Percentiles rank a stretch among this genome's conserved stretches.
Conservation (phyloP, 2,888 invertebrate genomes). For the Lagria hirta region DNA sequence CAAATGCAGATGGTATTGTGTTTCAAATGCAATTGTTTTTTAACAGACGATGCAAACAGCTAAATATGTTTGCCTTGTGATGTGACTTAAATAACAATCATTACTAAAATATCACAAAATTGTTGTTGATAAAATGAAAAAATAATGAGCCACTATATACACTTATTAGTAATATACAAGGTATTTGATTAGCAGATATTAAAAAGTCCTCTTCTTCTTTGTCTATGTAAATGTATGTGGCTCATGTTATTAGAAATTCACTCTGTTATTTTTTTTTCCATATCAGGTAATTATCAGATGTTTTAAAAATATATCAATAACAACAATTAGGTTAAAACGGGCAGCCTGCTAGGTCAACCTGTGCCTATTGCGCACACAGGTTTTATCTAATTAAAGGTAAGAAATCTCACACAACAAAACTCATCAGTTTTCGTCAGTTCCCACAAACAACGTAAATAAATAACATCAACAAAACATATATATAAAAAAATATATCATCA, state of each 20-base stretch:
- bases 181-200: conserved; percentile 36
- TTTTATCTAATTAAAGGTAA: conserved; percentile 32
- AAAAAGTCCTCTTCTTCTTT: conserved; percentile 44
- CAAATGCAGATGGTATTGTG: conserved; percentile 23
- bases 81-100: conserved; percentile 60
- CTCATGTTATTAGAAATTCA: conserved; percentile 48
- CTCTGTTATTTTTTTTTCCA: conserved; percentile 50
- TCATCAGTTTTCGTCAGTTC: conserved; percentile 40
- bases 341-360: conserved; percentile 46
- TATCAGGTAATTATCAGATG: conserved; percentile 52
- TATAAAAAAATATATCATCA: conserved; percentile 43
- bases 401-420: conserved; percentile 42
- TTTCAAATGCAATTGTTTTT: conserved; percentile 35
- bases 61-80: conserved; percentile 53
- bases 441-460: conserved; percentile 41
- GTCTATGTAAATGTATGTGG: too few species aligned
- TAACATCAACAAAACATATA: conserved; percentile 48
- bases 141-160: conserved; percentile 56
- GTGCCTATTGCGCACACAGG: conserved; percentile 35
- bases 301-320: conserved; percentile 54
- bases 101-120: conserved; percentile 62
- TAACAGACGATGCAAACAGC: conserved; percentile 46
- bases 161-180: conserved; percentile 39
- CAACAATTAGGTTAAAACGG: conserved; percentile 53
- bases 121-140: conserved; percentile 59